These are phyloP conservation scores for Drosophila neotestacea DNA, from an alignment of 2,888 invertebrate species.

Conservation along the genomic window DNA sequence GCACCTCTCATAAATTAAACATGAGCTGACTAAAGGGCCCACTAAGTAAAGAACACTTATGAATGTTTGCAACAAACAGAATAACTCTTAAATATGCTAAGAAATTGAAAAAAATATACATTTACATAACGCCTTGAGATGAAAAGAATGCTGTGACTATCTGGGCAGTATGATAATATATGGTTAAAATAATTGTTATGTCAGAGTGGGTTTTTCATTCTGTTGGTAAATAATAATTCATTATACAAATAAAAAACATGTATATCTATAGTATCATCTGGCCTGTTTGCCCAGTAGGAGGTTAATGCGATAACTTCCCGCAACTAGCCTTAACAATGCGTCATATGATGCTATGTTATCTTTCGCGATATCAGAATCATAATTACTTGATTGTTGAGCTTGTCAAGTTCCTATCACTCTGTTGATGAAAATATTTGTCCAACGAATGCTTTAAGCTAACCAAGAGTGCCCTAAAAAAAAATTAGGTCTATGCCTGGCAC, in stretches of 20 bases:
- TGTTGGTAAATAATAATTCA: conserved; percentile 1
- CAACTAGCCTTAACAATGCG: conserved; percentile 32
- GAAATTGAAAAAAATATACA: conserved; percentile 22
- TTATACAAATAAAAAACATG: neutral
- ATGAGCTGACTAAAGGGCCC: conserved; percentile 36
- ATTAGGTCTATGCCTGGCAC: conserved; percentile 1
- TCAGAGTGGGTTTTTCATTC: neutral
- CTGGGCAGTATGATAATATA: conserved; percentile 20
- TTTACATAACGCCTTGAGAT: conserved; percentile 31
- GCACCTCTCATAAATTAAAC: conserved; percentile 43
- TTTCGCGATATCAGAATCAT: conserved; percentile 10
- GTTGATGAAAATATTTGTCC: conserved; percentile 48
- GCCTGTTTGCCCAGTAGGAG: conserved; percentile 56
- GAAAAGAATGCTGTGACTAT: conserved; percentile 17
- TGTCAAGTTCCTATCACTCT: conserved; percentile 4
- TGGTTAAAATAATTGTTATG: neutral
- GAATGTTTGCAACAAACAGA: conserved; percentile 42
- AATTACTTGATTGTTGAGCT: conserved; percentile 14
- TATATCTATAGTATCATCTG: conserved; percentile 28
- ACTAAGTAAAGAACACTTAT: conserved; percentile 4
- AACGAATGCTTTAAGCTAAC: conserved; percentile 8
- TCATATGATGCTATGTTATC: conserved; percentile 46
- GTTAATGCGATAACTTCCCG: conserved; percentile 52
- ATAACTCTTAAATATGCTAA: conserved; percentile 20
- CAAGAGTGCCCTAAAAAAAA: neutral